Evolutionary conservation across 2,113 vertebrate species (phyloP), one percentile per base, ranked within the genome.

Genomic region (Oryzias celebensis): DNA sequence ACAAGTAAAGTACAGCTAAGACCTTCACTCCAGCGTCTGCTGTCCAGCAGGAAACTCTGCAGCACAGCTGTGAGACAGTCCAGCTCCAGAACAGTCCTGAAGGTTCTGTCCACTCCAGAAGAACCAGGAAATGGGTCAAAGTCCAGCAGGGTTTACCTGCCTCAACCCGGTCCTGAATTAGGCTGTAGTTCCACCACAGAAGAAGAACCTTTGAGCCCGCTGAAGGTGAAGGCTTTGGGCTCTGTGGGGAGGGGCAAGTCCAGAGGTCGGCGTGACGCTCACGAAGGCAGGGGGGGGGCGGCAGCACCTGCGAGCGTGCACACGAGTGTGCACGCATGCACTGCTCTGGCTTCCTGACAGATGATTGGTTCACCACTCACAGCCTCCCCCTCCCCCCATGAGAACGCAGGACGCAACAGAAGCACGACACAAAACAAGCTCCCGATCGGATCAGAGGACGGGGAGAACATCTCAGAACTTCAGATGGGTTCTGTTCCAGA

Each of bases 191-290:
- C n/a, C 15, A 17, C 15, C 45, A 7, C 52, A 46, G 50, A 46
- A 52, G 22, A 26, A 26, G 45, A 61, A 59, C 5, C 10, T 17
- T 14, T 1, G 7, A 14, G 4, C 0, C 2, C 7, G 31, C 14
- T 14, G 16, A 41, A 22, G 2, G 1, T 23, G 10, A 14, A 48
- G 60, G 24, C 43, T 62, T 48, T 60, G 53, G 56, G 14, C 50
- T 65, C 59, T 65, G 36, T 0, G 23, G 18, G 63, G 44, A 41
- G 24, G 22, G 16, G 36, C 56, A 57, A 77, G 83, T 83, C 84
- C 84, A 81, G 67, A 83, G 84, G 75, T 81, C 78, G 49, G 5
- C 4, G 58, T 42, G 68, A 58, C 46, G 36, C 24, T 3, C 0
- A 49, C 23, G 58, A 17, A 43, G 26, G 31, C 15, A 16, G 4